phyloP scores from a whole-genome alignment of 2,113 vertebrate genomes.

The Synchiropus splendidus region DNA sequence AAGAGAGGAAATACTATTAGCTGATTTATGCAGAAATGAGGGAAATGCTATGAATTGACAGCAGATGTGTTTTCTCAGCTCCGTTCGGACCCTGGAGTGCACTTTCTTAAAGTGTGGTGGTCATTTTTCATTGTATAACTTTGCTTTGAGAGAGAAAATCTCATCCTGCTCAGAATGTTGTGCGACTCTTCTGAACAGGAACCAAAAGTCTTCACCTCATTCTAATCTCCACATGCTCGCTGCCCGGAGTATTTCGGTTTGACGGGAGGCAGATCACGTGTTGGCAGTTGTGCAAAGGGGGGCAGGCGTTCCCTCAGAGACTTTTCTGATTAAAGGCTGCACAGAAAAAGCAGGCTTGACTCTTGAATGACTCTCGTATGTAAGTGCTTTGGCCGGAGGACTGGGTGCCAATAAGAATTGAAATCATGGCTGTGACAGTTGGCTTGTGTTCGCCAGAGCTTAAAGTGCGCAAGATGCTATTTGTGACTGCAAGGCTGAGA shows the following conservation, averaged over 20 bases:
- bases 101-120: constrained; percentile 1
- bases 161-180: constrained; percentile 15
- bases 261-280: constrained; percentile 20
- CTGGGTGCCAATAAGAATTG: constrained; percentile 24
- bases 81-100: constrained; percentile 1
- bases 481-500: constrained; percentile 6
- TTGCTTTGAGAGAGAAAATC: constrained; percentile 15
- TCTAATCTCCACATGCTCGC: constrained; percentile 18
- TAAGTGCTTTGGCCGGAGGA: constrained; percentile 34
- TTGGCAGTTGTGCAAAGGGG: constrained; percentile 3
- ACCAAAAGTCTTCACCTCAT: constrained; percentile 29
- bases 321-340: constrained; percentile 9
- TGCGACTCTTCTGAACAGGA: constrained; percentile 26
- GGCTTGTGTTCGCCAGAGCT: too few species aligned
- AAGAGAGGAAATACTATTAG: constrained; percentile 19
- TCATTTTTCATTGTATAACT: constrained; percentile 14
- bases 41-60: constrained; percentile 18
- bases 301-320: too few species aligned
- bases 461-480: constrained; percentile 7
- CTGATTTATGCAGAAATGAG: constrained; percentile 15
- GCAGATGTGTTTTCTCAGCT: constrained; percentile 5
- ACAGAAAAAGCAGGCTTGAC: constrained; percentile 29
- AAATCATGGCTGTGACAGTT: constrained; percentile 25
- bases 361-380: constrained; percentile 21
- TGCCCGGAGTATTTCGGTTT: constrained; percentile 17